Percentiles rank a stretch among this genome's conserved stretches.
Evolutionary conservation across 2,888 invertebrate species (phyloP).

Genomic region (Apamea sordens): DNA sequence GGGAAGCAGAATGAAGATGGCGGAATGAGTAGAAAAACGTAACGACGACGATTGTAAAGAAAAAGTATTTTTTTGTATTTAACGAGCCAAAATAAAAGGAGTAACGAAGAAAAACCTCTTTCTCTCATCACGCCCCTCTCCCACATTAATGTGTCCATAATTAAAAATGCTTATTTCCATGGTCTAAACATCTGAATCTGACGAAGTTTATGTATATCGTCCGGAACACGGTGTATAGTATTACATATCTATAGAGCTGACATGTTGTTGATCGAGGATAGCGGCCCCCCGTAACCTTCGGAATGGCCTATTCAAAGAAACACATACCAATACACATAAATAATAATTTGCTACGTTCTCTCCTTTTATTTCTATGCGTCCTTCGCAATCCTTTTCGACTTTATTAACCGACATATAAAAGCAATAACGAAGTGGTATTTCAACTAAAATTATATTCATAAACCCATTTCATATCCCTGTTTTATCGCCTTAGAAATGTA

Average conservation of each 20-base stretch:
- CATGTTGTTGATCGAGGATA: conserved; percentile 19
- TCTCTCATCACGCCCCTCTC: too few species aligned
- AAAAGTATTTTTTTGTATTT: too few species aligned
- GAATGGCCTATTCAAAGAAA: conserved; percentile 12
- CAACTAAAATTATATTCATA: conserved; percentile 40
- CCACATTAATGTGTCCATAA: too few species aligned
- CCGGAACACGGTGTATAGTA: conserved; percentile 5
- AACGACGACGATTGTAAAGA: too few species aligned
- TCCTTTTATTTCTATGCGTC: conserved; percentile 27
- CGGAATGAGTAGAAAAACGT: too few species aligned
- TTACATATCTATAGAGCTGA: background rate
- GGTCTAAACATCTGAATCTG: too few species aligned
- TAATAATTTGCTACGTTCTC: conserved; percentile 30
- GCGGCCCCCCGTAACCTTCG: background rate
- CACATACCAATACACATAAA: conserved; percentile 3
- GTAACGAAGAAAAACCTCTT: too few species aligned
- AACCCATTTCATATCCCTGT: conserved; percentile 25
- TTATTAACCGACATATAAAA: conserved; percentile 41
- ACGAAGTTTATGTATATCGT: too few species aligned
- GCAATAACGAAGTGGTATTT: conserved; percentile 47
- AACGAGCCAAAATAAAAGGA: too few species aligned
- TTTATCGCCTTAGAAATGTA: conserved; percentile 35
- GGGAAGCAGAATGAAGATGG: too few species aligned
- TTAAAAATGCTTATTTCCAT: too few species aligned
- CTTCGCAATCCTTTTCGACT: conserved; percentile 15